Conservation (phyloP, 2,888 invertebrate genomes). For the Herminia tarsipennalis region DNA sequence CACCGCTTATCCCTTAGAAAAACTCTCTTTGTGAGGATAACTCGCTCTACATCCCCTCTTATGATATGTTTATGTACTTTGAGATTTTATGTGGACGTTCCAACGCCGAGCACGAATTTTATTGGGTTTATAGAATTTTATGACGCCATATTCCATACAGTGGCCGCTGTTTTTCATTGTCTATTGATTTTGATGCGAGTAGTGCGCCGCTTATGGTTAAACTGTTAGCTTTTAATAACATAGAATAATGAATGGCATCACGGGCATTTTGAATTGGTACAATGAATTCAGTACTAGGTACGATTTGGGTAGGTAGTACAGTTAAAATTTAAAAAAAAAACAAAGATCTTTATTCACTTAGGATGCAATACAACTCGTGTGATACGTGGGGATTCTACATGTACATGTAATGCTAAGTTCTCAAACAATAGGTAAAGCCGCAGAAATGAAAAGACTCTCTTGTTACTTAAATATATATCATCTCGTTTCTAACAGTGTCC, state of each 20-base stretch:
- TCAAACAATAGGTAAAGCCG: too few species aligned
- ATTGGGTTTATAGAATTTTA: conserved; percentile 85
- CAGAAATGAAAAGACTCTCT: too few species aligned
- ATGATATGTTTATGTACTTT: conserved; percentile 86
- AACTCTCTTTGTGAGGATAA: conserved; percentile 82
- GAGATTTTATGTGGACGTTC: conserved; percentile 84
- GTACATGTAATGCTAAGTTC: too few species aligned
- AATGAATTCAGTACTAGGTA: too few species aligned
- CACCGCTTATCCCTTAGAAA: conserved; percentile 78
- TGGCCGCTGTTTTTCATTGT: conserved; percentile 82
- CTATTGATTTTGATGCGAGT: conserved; percentile 77
- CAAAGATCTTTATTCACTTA: too few species aligned
- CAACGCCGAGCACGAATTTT: conserved; percentile 84
- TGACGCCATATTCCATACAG: conserved; percentile 75
- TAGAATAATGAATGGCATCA: conserved; percentile 34
- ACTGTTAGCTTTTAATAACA: conserved; percentile 50
- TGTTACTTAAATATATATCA: too few species aligned
- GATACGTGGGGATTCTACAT: too few species aligned
- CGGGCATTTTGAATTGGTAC: too few species aligned
- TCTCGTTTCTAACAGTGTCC: too few species aligned
- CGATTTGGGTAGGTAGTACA: too few species aligned
- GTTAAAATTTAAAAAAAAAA: too few species aligned
- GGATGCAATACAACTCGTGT: too few species aligned
- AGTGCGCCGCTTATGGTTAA: conserved; percentile 49
- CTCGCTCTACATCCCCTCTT: conserved; percentile 80